Percentiles rank a stretch among this genome's conserved stretches.
Conservation (phyloP, 1,140 invertebrate genomes). For the Streblospio benedicti region DNA sequence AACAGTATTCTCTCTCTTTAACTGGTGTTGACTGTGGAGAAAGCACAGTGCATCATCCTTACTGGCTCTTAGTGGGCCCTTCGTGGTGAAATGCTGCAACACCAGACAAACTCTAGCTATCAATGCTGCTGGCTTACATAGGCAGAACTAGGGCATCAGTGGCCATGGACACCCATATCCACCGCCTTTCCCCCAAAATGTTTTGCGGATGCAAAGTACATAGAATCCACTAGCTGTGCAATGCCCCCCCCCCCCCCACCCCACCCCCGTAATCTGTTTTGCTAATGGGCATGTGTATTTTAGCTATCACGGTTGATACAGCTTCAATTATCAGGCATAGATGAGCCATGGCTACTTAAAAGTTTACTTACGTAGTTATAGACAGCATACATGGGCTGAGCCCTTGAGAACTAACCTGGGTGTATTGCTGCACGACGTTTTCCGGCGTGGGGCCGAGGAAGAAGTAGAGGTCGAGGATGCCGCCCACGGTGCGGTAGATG, state of each 20-base stretch:
- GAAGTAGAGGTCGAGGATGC: conserved; percentile 43
- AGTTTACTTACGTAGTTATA: neutral
- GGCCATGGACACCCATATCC: too few species aligned
- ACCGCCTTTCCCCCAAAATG: too few species aligned
- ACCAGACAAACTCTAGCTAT: too few species aligned
- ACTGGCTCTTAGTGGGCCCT: too few species aligned
- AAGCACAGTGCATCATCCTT: too few species aligned
- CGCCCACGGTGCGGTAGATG: conserved; percentile 37
- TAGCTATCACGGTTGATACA: neutral
- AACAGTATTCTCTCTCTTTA: too few species aligned
- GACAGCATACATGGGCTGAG: neutral
- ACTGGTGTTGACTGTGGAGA: too few species aligned
- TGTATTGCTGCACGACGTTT: conserved; percentile 63
- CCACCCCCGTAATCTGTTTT: neutral
- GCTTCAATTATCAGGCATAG: neutral
- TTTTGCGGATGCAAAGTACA: too few species aligned
- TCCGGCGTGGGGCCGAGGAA: conserved; percentile 53
- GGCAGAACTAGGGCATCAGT: too few species aligned
- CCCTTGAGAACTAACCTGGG: conserved; percentile 9
- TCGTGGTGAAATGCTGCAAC: too few species aligned
- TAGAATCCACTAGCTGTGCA: neutral
- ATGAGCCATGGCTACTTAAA: neutral
- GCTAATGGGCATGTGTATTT: neutral
- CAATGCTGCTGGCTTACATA: too few species aligned
- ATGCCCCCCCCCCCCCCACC: neutral